phyloP scores from a whole-genome alignment of 2,888 invertebrate genomes.

The Eugnorisma glareosa region DNA sequence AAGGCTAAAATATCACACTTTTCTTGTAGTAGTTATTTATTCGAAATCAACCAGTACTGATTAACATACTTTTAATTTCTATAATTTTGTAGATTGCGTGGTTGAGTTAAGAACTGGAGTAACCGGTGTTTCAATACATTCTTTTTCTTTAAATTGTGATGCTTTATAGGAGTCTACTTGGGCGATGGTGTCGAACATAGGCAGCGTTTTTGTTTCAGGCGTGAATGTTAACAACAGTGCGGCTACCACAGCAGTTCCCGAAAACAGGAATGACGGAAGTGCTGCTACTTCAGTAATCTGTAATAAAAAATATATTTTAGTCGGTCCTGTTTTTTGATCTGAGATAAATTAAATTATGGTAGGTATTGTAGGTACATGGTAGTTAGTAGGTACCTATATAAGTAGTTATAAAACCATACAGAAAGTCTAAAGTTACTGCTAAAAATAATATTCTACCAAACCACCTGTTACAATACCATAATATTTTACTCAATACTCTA shows the following conservation, averaged over 20 bases:
- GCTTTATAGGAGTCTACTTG: conserved; percentile 78
- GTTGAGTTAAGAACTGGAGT: conserved; percentile 19
- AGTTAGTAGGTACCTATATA: no score
- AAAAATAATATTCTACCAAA: not conserved
- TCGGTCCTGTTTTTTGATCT: not conserved
- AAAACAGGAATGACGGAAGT: conserved; percentile 81
- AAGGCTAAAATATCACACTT: conserved; percentile 43
- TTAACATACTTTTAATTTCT: conserved; percentile 9
- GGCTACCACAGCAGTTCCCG: conserved; percentile 76
- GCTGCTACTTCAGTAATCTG: conserved; percentile 75
- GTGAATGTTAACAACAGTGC: conserved; percentile 77
- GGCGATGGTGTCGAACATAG: conserved; percentile 83
- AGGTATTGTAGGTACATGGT: not conserved
- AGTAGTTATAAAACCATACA: not conserved
- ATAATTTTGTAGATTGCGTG: conserved; percentile 56
- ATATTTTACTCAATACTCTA: not conserved
- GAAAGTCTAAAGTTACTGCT: not conserved
- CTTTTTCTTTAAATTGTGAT: conserved; percentile 61
- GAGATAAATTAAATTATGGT: not conserved
- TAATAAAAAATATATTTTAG: conserved; percentile 57
- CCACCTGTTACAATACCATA: not conserved
- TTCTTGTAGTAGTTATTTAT: conserved; percentile 18
- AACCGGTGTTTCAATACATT: conserved; percentile 28
- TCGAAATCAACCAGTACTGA: conserved; percentile 22
- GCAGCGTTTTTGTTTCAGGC: conserved; percentile 82